Conservation (phyloP, 2,797 vertebrate species). For the Xenopus petersii region DNA sequence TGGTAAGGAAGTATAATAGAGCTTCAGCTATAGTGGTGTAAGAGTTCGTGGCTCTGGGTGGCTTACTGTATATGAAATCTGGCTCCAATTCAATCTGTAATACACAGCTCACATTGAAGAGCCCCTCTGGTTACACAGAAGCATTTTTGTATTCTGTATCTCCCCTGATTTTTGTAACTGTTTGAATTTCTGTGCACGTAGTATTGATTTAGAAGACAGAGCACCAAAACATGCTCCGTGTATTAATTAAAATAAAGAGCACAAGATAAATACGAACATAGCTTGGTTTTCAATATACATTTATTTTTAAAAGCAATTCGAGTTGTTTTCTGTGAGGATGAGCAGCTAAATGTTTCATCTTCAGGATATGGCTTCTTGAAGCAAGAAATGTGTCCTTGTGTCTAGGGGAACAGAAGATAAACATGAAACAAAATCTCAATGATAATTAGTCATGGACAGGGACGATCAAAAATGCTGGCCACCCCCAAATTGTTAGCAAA, state of each 20-base stretch:
- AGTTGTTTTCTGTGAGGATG: not conserved
- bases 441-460: too few species aligned
- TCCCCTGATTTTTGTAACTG: not conserved
- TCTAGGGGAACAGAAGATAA: not conserved
- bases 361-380: constrained; percentile 1
- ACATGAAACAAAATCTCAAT: too few species aligned
- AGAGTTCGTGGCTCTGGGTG: too few species aligned
- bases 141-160: not conserved
- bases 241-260: constrained; percentile 10
- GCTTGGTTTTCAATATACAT: not conserved
- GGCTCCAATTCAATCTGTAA: too few species aligned
- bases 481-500: too few species aligned
- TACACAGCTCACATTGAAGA: too few species aligned
- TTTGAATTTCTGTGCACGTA: not conserved
- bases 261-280: constrained; percentile 8
- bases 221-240: not conserved
- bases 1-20: too few species aligned
- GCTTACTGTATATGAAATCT: too few species aligned
- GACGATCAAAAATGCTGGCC: too few species aligned
- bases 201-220: not conserved
- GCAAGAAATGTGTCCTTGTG: not conserved
- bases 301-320: constrained; percentile 14
- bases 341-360: constrained; percentile 1
- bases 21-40: too few species aligned
- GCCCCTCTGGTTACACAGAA: not conserved